These are phyloP conservation scores for Mus minutoides DNA, from an alignment of 2,797 vertebrate genomes.

Conservation along the genomic window DNA sequence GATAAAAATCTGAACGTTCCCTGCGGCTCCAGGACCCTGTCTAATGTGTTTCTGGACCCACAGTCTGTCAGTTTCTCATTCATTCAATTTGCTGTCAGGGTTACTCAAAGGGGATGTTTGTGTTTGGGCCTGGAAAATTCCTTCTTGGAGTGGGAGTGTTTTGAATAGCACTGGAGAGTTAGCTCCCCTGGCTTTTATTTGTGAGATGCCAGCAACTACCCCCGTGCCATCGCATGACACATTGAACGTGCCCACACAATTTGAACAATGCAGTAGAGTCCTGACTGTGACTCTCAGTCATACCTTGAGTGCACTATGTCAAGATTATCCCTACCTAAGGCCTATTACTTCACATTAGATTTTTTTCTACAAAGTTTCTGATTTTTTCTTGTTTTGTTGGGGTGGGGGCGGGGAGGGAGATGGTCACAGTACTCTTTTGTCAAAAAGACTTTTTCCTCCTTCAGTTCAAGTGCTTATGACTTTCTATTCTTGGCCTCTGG, in stretches of 20 bases:
- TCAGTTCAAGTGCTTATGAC: neutral
- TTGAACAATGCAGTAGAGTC: neutral
- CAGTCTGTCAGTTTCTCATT: neutral
- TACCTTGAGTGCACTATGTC: neutral
- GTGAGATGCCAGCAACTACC: neutral
- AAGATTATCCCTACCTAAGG: neutral
- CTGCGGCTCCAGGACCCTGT: neutral
- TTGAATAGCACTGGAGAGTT: neutral
- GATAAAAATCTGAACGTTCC: neutral
- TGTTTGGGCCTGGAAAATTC: neutral
- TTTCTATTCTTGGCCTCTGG: slow-evolving; percentile 26
- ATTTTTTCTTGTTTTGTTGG: neutral
- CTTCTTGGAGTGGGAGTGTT: slow-evolving; percentile 37
- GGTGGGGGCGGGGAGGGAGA: too few species aligned
- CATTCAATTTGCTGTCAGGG: neutral
- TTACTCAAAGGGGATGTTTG: neutral
- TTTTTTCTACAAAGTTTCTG: neutral
- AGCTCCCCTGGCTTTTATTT: neutral
- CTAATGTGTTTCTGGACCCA: neutral
- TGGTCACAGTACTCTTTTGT: neutral
- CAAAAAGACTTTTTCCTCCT: neutral
- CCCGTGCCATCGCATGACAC: neutral
- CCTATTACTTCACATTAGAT: neutral
- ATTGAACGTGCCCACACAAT: neutral
- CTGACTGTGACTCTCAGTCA: neutral